Evolutionary conservation across 2,888 invertebrate genomes (phyloP).

Genomic region (Andrena marginata): DNA sequence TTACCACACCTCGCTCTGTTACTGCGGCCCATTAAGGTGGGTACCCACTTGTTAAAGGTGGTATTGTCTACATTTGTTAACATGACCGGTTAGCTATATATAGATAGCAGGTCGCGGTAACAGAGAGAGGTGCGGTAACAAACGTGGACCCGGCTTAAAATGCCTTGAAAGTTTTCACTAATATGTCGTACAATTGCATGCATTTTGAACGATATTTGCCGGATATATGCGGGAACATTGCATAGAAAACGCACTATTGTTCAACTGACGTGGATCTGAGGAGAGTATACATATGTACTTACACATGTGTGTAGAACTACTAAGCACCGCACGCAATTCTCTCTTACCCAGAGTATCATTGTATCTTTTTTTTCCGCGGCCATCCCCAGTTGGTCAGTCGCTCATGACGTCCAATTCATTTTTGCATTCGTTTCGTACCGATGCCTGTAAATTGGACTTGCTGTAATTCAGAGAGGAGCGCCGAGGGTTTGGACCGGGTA

Average conservation of each 20-base stretch:
- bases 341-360: not conserved
- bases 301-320: not conserved
- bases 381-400: conserved; percentile 38
- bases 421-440: conserved; percentile 79
- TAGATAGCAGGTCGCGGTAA: too few species aligned
- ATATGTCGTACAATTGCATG: too few species aligned
- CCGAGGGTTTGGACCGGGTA: conserved; percentile 61
- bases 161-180: too few species aligned
- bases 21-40: too few species aligned
- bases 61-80: too few species aligned
- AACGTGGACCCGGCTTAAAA: too few species aligned
- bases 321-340: not conserved
- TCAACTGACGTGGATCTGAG: too few species aligned
- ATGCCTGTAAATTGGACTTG: conserved; percentile 79
- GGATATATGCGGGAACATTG: not conserved
- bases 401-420: conserved; percentile 80
- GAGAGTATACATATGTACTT: not conserved
- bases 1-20: too few species aligned
- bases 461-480: conserved; percentile 76
- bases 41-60: too few species aligned
- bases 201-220: not conserved
- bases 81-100: too few species aligned
- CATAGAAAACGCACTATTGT: not conserved
- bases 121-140: too few species aligned
- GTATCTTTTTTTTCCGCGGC: conserved; percentile 35